A percentile compares a stretch with the other conserved stretches of the same genome.
Conservation (phyloP, 2,113 vertebrate genomes). For the Ardeotis arabs region DNA sequence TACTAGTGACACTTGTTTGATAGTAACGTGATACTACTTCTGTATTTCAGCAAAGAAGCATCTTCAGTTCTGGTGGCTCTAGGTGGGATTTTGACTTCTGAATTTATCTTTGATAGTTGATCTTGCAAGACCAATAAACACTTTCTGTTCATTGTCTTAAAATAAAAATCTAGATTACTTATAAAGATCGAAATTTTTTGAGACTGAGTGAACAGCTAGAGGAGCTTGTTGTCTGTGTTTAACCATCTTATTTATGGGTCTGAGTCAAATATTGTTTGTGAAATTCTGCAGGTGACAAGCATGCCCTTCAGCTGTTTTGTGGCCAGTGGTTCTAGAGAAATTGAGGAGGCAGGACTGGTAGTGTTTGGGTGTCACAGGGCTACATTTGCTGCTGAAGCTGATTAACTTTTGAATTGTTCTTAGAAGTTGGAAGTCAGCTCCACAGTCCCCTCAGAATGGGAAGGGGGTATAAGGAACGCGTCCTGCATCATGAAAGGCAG, state of each 20-base stretch:
- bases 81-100: neutral
- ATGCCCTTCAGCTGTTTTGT: neutral
- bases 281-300: neutral
- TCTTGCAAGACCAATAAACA: neutral
- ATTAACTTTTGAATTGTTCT: neutral
- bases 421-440: neutral
- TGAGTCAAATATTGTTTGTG: neutral
- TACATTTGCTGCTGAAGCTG: neutral
- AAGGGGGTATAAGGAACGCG: rapidly evolving
- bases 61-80: neutral
- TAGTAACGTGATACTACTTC: neutral
- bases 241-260: neutral
- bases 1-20: neutral
- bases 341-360: neutral
- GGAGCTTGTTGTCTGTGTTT: neutral
- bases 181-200: neutral
- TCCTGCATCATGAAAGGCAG: neutral
- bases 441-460: neutral
- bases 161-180: neutral
- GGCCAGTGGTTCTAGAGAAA: neutral
- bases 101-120: neutral
- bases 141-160: neutral
- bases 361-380: neutral
- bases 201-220: neutral
- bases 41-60: neutral